Conservation (phyloP, 2,113 vertebrate species). For the Cyrtonyx montezumae region DNA sequence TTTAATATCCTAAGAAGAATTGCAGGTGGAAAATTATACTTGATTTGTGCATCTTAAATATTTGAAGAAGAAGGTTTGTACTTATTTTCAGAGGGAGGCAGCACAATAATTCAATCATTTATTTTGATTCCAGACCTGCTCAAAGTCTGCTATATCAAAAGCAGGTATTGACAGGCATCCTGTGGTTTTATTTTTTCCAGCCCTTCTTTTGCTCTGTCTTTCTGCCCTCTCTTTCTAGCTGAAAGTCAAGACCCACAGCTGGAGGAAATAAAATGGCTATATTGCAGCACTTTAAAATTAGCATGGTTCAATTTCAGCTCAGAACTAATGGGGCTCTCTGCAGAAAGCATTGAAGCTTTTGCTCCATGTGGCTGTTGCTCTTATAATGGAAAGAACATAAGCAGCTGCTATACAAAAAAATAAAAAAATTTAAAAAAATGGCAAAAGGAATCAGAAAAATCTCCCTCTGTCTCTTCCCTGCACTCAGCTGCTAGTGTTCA, state of each 20-base stretch:
- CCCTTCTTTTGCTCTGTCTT: neutral
- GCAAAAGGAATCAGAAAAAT: neutral
- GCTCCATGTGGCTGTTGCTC: constrained; percentile 3
- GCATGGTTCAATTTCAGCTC: constrained; percentile 58
- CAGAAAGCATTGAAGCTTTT: constrained; percentile 42
- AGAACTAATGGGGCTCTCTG: constrained; percentile 17
- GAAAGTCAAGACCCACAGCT: constrained; percentile 67
- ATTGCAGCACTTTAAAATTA: constrained; percentile 69
- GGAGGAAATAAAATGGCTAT: constrained; percentile 73
- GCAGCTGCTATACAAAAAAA: neutral
- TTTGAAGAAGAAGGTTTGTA: neutral
- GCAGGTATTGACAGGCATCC: constrained; percentile 49
- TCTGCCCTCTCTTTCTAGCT: constrained; percentile 31
- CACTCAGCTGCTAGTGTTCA: neutral
- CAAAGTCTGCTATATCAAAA: neutral
- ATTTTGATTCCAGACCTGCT: neutral
- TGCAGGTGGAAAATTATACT: neutral
- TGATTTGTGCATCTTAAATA: neutral
- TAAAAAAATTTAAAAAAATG: neutral
- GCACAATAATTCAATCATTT: neutral
- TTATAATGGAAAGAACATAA: constrained; percentile 49
- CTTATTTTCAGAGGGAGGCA: neutral
- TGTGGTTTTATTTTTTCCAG: constrained; percentile 47
- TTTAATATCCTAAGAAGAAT: neutral
- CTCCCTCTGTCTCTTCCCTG: neutral